phyloP scores from a whole-genome alignment of 1,140 invertebrate species.

The Polypedilum pembai region DNA sequence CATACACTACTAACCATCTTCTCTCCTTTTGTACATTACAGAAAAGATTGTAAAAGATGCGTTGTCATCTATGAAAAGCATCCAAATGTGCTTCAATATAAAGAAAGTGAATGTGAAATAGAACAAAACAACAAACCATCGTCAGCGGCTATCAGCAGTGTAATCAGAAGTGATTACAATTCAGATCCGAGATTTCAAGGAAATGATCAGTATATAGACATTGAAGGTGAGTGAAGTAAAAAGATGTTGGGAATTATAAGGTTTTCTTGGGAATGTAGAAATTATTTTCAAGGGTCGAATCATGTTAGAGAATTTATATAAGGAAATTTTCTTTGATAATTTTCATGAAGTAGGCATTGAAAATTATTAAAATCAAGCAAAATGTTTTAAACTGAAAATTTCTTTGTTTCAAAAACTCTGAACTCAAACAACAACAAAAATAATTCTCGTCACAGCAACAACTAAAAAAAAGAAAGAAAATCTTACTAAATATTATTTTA shows the following conservation, averaged over 20 bases:
- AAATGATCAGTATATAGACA: slow-evolving; percentile 1
- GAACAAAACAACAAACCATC: slow-evolving; percentile 21
- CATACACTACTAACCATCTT: neutral
- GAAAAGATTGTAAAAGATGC: slow-evolving; percentile 67
- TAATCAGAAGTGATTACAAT: slow-evolving; percentile 19
- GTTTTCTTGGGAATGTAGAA: neutral
- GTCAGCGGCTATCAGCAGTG: slow-evolving; percentile 21
- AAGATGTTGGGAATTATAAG: no score
- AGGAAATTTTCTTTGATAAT: no score
- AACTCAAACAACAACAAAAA: no score
- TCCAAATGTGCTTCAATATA: slow-evolving; percentile 86
- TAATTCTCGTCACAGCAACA: no score
- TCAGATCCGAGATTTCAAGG: slow-evolving; percentile 10
- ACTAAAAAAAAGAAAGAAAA: no score
- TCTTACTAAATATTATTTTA: no score
- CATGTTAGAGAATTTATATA: no score
- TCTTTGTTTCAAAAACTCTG: no score
- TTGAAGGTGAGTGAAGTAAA: neutral
- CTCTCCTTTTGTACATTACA: slow-evolving; percentile 29
- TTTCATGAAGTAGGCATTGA: no score
- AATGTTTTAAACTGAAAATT: no score
- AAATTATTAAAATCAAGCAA: no score
- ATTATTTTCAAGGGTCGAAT: no score
- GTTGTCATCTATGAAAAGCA: slow-evolving; percentile 89
- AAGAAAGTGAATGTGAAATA: slow-evolving; percentile 81